Conservation (phyloP, 2,113 vertebrate species). For the Sula dactylatra region DNA sequence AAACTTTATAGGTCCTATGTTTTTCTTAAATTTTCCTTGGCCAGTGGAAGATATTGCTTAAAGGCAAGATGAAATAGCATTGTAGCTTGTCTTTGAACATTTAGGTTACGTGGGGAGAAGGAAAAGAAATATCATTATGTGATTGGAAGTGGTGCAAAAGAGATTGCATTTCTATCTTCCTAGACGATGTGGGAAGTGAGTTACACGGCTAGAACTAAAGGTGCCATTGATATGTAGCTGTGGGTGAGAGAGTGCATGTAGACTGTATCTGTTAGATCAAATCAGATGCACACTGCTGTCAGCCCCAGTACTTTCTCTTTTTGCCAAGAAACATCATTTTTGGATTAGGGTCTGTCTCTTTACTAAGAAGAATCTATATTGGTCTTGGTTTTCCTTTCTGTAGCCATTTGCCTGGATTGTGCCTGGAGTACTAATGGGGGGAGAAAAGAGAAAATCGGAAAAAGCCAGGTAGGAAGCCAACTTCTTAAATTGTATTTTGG, state of each 20-base stretch:
- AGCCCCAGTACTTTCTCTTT: neutral
- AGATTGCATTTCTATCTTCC: neutral
- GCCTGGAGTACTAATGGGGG: constrained; percentile 96
- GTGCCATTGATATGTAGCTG: neutral
- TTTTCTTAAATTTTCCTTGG: neutral
- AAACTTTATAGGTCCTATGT: neutral
- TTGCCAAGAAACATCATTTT: neutral
- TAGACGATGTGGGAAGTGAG: neutral
- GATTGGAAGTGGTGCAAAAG: neutral
- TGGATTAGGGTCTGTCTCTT: neutral
- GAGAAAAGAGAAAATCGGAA: constrained; percentile 95
- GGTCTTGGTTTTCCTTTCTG: neutral
- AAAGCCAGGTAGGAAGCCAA: constrained; percentile 88
- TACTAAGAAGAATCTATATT: neutral
- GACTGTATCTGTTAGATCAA: neutral
- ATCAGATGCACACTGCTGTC: neutral
- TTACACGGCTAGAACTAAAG: neutral
- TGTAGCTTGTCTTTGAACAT: neutral
- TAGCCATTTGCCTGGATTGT: constrained; percentile 97
- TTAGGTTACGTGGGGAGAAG: neutral
- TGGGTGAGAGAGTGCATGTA: neutral
- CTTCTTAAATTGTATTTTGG: neutral
- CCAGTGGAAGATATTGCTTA: neutral
- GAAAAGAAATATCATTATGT: neutral
- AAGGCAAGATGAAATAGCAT: neutral